These are phyloP conservation scores for Mareca strepera DNA, from an alignment of 2,797 vertebrate genomes.

Conservation along the genomic window DNA sequence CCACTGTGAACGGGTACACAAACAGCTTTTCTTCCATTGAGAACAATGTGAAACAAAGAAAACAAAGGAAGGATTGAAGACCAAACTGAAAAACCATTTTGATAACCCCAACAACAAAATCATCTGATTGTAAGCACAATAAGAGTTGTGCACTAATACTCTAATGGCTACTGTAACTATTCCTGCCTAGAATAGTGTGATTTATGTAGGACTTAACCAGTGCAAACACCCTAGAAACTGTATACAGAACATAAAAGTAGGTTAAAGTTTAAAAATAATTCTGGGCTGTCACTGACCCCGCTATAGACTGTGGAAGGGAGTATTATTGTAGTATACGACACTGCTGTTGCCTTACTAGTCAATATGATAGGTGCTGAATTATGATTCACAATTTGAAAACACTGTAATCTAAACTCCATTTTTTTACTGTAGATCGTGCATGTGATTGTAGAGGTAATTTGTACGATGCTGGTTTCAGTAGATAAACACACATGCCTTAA, in stretches of 20 bases:
- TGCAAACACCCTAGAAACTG: constrained; percentile 79
- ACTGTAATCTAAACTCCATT: constrained; percentile 80
- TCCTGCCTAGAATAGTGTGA: constrained; percentile 81
- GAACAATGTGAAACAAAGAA: constrained; percentile 81
- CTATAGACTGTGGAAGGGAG: constrained; percentile 80
- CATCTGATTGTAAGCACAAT: constrained; percentile 82
- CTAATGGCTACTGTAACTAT: constrained; percentile 82
- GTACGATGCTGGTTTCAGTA: constrained; percentile 78
- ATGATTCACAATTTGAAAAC: constrained; percentile 82
- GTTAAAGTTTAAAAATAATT: constrained; percentile 76
- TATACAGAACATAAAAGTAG: constrained; percentile 76
- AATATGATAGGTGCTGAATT: constrained; percentile 86
- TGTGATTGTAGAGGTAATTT: constrained; percentile 82
- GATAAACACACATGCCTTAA: constrained; percentile 87
- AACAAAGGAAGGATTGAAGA: constrained; percentile 87
- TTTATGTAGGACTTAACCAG: constrained; percentile 80
- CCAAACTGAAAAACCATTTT: constrained; percentile 69
- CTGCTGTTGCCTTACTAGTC: constrained; percentile 89
- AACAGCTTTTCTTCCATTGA: constrained; percentile 83
- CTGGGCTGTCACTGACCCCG: constrained; percentile 76
- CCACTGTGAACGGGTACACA: constrained; percentile 85
- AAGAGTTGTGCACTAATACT: constrained; percentile 78
- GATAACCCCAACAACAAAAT: constrained; percentile 70
- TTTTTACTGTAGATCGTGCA: constrained; percentile 82
- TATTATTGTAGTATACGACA: constrained; percentile 81